Base-by-base conservation (phyloP, 2,797 vertebrate species). In the Pogonophryne albipinna region DNA sequence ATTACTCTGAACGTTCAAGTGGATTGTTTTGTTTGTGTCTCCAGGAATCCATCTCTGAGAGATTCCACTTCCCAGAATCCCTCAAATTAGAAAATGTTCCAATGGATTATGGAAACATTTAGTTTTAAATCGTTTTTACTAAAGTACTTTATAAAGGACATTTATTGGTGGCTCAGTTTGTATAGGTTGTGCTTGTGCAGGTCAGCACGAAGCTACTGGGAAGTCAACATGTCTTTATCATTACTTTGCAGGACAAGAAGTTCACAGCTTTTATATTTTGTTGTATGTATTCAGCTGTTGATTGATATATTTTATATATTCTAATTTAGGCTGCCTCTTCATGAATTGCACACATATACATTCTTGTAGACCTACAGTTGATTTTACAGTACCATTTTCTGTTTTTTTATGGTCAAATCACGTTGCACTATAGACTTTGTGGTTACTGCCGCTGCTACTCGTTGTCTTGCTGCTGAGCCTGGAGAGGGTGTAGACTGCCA, bases 21-120 rank as follows among this genome's bases (percentile, higher is more conserved):
- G 56, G 56, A 68, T 76, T 79, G 73, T 81, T 86, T 76, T 71
- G 34, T 66, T 64, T 14, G 10, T 11, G 53, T 72, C 62, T 85
- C 55, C 5, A 17, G 45, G 71, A 83, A 76, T 72, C 63, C 41
- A 73, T 87, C 53, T 66, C 14, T 6, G 51, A 58, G 62, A 72
- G 61, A 81, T 79, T 38, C 74, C 50, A 69, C 72, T 80, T 71
- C 72, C 58, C 19, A 45, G 2, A 57, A 44, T 76, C 23, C 56
- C 27, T 52, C 3, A 67, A 73, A 80, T 66, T 68, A 67, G 34
- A 79, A 84, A 76, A 73, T 12, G 12, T 34, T 65, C 31, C 2
- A 6, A 34, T 34, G 7, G 34, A 34, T 34, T 34, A 34, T 6
- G 34, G 34, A 34, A 34, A 34, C 34, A 34, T 34, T 34, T 34